phyloP scores from a whole-genome alignment of 2,888 invertebrate species.

The Andrena camellia region DNA sequence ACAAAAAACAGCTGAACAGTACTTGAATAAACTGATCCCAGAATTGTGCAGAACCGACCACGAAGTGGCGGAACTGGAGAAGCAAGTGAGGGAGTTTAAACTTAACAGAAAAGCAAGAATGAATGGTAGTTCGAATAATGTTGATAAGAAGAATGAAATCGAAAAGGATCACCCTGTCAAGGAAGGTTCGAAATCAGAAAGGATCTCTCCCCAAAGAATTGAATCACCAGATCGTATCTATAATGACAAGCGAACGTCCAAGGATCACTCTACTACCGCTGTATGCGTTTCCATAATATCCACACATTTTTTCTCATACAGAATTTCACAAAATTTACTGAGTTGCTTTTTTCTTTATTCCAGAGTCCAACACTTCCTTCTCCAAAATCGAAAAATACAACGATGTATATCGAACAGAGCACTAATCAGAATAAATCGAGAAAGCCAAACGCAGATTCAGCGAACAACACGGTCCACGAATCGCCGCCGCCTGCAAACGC shows the following conservation, averaged over 20 bases:
- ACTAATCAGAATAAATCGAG: slow-evolving; percentile 40
- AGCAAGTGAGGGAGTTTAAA: slow-evolving; percentile 69
- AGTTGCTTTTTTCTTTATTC: not conserved
- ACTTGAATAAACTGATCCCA: slow-evolving; percentile 75
- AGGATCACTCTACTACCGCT: slow-evolving; percentile 28
- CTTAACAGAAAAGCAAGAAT: slow-evolving; percentile 38
- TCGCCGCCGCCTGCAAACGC: slow-evolving; percentile 27
- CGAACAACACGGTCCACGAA: slow-evolving; percentile 34
- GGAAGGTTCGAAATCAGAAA: slow-evolving; percentile 6
- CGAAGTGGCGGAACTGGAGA: slow-evolving; percentile 80
- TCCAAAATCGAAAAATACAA: slow-evolving; percentile 31
- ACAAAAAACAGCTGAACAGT: slow-evolving; percentile 75
- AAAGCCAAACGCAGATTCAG: slow-evolving; percentile 10
- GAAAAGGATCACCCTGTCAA: slow-evolving; percentile 27
- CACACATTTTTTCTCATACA: not conserved
- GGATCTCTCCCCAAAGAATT: slow-evolving; percentile 12
- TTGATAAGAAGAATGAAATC: not conserved
- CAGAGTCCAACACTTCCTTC: slow-evolving; percentile 31
- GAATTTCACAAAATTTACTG: not conserved
- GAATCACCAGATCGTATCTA: slow-evolving; percentile 10
- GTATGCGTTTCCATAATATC: slow-evolving; percentile 24
- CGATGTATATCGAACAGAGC: slow-evolving; percentile 31
- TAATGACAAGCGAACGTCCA: slow-evolving; percentile 19
- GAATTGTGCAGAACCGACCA: slow-evolving; percentile 82
- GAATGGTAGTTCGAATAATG: slow-evolving; percentile 45